Evolutionary conservation across 2,113 vertebrate species (phyloP), one percentile per base, ranked within the genome.

Genomic region (Mirounga angustirostris): DNA sequence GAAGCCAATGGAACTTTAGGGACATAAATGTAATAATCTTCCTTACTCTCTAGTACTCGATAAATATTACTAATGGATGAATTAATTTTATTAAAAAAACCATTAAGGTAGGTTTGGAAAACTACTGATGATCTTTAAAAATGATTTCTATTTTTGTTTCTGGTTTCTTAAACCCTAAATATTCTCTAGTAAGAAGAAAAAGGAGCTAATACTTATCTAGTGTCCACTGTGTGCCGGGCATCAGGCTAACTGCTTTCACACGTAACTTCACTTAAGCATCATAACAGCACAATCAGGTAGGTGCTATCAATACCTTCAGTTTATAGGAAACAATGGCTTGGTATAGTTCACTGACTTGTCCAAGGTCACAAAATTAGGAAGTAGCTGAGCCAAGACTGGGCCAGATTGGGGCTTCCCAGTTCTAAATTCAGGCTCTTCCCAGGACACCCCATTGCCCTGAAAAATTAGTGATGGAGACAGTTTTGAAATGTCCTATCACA

Each of bases 111-210:
- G 26, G 22, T 24, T 97, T 95, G 50, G 61, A 43, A 95, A 92
- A 73, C 46, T 40, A 96, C 15, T 67, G n/a, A 76, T 91, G 74
- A 46, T 54, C 26, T 79, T 95, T n/a, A 84, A 90, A 91, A 95
- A 78, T 59, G 5, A 96, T 91, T 97, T 95, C 58, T 73, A 28
- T 90, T 84, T 97, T 96, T 78, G 52, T 82, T 92, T 97, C 56
- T 94, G 54, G 40, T 33, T 95, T 74, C 56, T 83, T 61, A 95
- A 89, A 69, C 18, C 36, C 83, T 95, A 80, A 65, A 43, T 63
- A 46, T 46, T 93, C 24, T 63, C 58, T 30, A 84, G 36, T 67
- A 86, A 78, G 40, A 79, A 94, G 74, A 76, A 73, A 97, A 93
- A 79, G 63, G 50, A 86, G 40, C 4, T 56, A 82, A 94, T 2